Base-by-base conservation (phyloP, 2,888 invertebrate species). In the Troides oblongomaculatus region DNA sequence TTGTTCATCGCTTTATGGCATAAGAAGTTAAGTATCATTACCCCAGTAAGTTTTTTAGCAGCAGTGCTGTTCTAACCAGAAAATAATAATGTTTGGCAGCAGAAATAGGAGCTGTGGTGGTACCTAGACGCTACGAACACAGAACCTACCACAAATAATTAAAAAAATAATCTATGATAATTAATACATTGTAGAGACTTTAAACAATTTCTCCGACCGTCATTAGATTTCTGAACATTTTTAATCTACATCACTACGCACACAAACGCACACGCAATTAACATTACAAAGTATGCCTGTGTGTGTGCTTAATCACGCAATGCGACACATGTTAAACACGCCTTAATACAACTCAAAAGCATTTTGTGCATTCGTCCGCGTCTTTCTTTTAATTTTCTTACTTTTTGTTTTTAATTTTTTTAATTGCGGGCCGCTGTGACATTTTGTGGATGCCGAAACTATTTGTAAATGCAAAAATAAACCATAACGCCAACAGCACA, bases 261-360 rank as follows among this genome's bases (percentile, higher is more conserved):
- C 74, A 76, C 73, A 74, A 62, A 71, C 68, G 73, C 68, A 73
- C 72, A 66, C 66, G 74, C 75, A 80, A 80, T 80, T 75, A 78
- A 74, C 76, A 75, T 75, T 72, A 71, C 73, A 46, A 69, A 72
- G 73, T 72, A 75, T 10, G 39, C 10, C 10, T 73, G 73, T 72
- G 76, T 78, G 77, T 75, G 77, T 79, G 70, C 66, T 70, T 75
- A 77, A 77, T 79, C 80, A 79, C 77, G 80, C 79, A 74, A 82
- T 83, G 75, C 79, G 70, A 81, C 81, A 78, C 78, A 84, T 84
- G 82, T 81, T 75, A 83, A 81, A 76, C 75, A 78, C 78, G 78
- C 74, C 80, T 81, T 81, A 83, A 84, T 83, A 85, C 84, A 84
- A 76, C 76, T 68, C 73, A 71, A 72, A 74, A 77, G 74, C 75